Conservation (phyloP, 2,888 invertebrate species). For the Onthophagus sagittarius region DNA sequence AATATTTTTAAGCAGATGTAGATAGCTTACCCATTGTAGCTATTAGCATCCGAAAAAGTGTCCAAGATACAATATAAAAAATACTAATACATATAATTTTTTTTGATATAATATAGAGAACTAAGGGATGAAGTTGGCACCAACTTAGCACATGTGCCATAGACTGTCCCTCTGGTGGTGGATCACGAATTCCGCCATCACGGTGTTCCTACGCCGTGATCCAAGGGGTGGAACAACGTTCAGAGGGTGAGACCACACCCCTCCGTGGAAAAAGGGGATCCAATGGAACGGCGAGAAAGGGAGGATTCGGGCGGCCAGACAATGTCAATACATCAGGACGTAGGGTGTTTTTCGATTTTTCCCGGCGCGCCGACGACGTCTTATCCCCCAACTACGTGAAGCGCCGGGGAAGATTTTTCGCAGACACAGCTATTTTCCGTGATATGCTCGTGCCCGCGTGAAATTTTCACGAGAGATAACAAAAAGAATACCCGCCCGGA, state of each 20-base stretch:
- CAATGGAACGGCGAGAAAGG: conserved; percentile 15
- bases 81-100: background rate
- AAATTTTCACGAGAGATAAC: background rate
- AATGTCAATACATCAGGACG: conserved; percentile 8
- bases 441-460: background rate
- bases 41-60: background rate
- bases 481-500: background rate
- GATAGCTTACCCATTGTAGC: conserved; percentile 9
- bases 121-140: conserved; percentile 4
- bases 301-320: conserved; percentile 1
- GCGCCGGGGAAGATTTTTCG: background rate
- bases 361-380: background rate
- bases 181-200: conserved; percentile 37
- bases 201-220: conserved; percentile 30
- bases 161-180: conserved; percentile 42
- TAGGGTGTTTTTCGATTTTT: background rate
- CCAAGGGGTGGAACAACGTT: conserved; percentile 20
- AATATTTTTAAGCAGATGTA: background rate
- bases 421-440: background rate
- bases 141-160: conserved; percentile 32
- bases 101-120: background rate
- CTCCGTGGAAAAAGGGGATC: conserved; percentile 15
- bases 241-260: conserved; percentile 19
- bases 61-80: background rate
- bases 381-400: background rate